Conservation (phyloP, 2,888 invertebrate genomes). For the Trilocha varians region DNA sequence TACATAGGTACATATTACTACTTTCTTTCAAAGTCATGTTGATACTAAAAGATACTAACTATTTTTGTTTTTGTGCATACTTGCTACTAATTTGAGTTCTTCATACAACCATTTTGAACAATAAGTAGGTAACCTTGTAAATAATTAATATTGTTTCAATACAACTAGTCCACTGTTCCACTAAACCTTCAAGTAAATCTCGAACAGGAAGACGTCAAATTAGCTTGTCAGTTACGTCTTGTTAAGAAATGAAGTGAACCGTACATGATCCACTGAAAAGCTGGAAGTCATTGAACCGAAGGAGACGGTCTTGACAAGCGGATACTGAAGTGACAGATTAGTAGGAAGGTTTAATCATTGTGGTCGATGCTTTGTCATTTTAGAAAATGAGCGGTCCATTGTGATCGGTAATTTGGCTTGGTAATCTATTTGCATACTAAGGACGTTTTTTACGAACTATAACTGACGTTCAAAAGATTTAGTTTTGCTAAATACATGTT, state of each 20-base stretch:
- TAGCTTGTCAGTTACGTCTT: background rate
- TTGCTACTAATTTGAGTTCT: no score
- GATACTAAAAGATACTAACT: no score
- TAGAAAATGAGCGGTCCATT: background rate
- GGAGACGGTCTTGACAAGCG: conserved; percentile 21
- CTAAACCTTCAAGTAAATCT: background rate
- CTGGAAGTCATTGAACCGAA: conserved; percentile 22
- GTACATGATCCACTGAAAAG: conserved; percentile 18
- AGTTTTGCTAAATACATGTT: background rate
- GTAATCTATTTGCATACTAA: background rate
- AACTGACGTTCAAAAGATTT: background rate
- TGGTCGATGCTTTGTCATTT: conserved; percentile 10
- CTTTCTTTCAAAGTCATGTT: no score
- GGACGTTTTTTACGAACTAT: background rate
- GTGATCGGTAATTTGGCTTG: background rate
- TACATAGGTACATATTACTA: no score
- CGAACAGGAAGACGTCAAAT: background rate
- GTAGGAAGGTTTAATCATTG: conserved; percentile 10
- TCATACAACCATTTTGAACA: no score
- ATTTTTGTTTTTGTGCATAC: no score
- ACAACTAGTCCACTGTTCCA: no score
- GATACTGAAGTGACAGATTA: conserved; percentile 23
- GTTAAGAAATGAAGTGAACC: background rate
- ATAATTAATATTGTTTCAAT: no score
- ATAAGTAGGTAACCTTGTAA: no score